These are phyloP conservation scores for Paratrypauchen microcephalus DNA, from an alignment of 2,797 vertebrate species.

Conservation along the genomic window DNA sequence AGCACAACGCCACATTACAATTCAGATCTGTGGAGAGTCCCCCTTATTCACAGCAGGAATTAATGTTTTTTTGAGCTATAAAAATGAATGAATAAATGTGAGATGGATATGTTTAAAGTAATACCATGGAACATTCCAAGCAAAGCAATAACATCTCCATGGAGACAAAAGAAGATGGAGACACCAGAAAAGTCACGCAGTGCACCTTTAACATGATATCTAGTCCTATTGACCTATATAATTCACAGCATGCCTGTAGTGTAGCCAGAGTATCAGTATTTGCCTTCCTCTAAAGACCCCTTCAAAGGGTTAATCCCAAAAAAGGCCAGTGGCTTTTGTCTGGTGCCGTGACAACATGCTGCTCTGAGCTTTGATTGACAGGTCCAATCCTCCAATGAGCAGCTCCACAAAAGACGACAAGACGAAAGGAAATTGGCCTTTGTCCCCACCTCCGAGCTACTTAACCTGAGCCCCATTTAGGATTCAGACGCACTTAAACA, in stretches of 20 bases:
- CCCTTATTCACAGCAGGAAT: no score
- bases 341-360: slow-evolving; percentile 85
- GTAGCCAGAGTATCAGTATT: slow-evolving; percentile 24
- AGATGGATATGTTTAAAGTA: no score
- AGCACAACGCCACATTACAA: no score
- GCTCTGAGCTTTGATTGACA: slow-evolving; percentile 86
- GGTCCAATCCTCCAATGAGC: slow-evolving; percentile 85
- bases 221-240: neutral
- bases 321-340: slow-evolving; percentile 80
- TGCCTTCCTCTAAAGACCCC: slow-evolving; percentile 76
- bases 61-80: no score
- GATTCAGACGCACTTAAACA: slow-evolving; percentile 19
- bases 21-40: no score
- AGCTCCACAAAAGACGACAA: slow-evolving; percentile 88
- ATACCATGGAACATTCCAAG: no score
- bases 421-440: slow-evolving; percentile 88
- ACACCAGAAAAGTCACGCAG: no score
- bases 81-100: no score
- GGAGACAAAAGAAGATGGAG: no score
- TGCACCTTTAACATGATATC: neutral
- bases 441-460: slow-evolving; percentile 83
- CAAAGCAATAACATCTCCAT: no score
- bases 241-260: neutral
- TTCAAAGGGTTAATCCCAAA: slow-evolving; percentile 80
- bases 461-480: slow-evolving; percentile 82